Evolutionary conservation across 1,140 invertebrate species (phyloP), one percentile per base, ranked within the genome.

Genomic region (Drosophila prosaltans): DNA sequence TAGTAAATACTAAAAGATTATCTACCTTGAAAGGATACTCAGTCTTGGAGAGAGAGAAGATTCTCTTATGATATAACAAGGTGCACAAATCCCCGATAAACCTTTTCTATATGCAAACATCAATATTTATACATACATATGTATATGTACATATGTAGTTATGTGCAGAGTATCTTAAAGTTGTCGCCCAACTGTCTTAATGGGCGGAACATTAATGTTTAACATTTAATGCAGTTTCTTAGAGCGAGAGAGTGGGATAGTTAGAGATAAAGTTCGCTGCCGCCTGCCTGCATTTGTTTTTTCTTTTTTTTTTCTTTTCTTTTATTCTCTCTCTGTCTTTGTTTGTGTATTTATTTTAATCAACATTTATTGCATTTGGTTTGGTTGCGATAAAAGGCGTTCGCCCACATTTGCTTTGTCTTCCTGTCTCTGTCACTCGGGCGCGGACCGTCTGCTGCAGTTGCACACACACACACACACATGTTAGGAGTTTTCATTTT

Each of bases 281-380:
- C 41, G 41, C 41, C 41, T n/a, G 16, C 16, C 21, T 45, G 39
- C 32, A 40, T 62, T 32, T 63, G 64, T 71, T 61, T n/a, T 64
- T 65, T 26, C 55, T 62, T 36, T 75, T 55, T 24, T 74, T 63
- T 9, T 61, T 32, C 16, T 26, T 54, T 8, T 8, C 55, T 39
- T 30, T 32, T 58, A 43, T 40, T 30, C 7, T 51, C 81, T 45
- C 21, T 70, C 40, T 51, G 65, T 65, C 41, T 63, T 21, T 39
- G 24, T 63, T 21, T 39, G 24, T 65, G 70, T 72, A 69, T 68
- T 86, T 86, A 88, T 89, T 88, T 88, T 88, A 88, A 88, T 88
- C 80, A 88, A 88, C 83, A 72, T 88, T 88, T 88, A 88, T 88
- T 89, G 80, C 84, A 88, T 88, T 89, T 88, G 73, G 73, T 88